Percentiles rank a stretch among this genome's conserved stretches.
Evolutionary conservation across 1,140 invertebrate genomes (phyloP).

Genomic region (Bombus cullumanus): DNA sequence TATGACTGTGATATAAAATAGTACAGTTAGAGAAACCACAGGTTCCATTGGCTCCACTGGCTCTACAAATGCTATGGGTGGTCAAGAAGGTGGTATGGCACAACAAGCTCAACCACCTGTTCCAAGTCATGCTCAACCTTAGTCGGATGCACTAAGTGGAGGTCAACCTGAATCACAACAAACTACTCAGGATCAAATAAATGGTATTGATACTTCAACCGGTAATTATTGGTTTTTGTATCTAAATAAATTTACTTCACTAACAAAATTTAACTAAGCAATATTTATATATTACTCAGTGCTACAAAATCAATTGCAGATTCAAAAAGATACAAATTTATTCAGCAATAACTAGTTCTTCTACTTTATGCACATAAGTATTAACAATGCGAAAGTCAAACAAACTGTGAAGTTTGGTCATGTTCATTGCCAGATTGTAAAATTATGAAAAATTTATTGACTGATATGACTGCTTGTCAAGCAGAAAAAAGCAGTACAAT

Average conservation of each 20-base stretch:
- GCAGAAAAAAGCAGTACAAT: slow-evolving; percentile 95
- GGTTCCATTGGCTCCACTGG: slow-evolving; percentile 76
- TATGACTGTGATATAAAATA: slow-evolving; percentile 77
- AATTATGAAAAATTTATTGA: slow-evolving; percentile 99
- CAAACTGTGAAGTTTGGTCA: slow-evolving; percentile 90
- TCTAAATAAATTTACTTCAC: neutral
- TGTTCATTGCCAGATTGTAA: slow-evolving; percentile 98
- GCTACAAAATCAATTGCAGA: slow-evolving; percentile 85
- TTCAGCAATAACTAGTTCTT: slow-evolving; percentile 98
- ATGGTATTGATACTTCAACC: slow-evolving; percentile 72
- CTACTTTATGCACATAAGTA: slow-evolving; percentile 99
- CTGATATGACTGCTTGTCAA: slow-evolving; percentile 99
- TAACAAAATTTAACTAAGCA: neutral
- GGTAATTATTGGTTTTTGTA: slow-evolving; percentile 60
- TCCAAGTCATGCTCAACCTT: slow-evolving; percentile 87
- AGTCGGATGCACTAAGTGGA: slow-evolving; percentile 86
- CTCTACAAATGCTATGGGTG: slow-evolving; percentile 73
- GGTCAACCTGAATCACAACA: slow-evolving; percentile 88
- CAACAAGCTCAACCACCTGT: slow-evolving; percentile 87
- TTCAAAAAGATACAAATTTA: slow-evolving; percentile 99
- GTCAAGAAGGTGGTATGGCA: slow-evolving; percentile 84
- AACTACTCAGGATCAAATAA: slow-evolving; percentile 85
- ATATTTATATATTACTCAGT: slow-evolving; percentile 56
- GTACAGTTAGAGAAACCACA: slow-evolving; percentile 80
- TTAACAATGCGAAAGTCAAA: slow-evolving; percentile 93